Conservation (phyloP, 1,140 invertebrate genomes). For the Nymphalis io region DNA sequence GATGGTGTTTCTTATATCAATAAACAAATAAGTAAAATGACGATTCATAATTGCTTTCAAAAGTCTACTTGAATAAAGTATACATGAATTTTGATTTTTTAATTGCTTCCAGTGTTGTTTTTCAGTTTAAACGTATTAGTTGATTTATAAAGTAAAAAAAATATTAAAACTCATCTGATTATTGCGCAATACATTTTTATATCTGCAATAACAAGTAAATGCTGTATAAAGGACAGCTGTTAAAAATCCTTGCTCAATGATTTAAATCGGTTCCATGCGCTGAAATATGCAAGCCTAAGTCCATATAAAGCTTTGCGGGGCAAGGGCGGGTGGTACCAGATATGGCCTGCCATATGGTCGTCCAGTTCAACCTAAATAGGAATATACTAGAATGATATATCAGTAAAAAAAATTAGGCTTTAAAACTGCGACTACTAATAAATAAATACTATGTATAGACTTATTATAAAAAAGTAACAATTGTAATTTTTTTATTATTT, state of each 20-base stretch:
- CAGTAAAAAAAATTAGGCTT: constrained; percentile 16
- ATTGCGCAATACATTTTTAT: no score
- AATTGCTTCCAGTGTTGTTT: no score
- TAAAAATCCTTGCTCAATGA: constrained; percentile 25
- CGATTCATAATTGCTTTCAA: no score
- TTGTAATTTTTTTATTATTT: neutral
- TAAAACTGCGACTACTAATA: neutral
- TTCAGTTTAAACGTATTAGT: no score
- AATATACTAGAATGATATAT: constrained; percentile 12
- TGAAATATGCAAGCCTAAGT: constrained; percentile 8
- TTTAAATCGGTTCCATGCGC: neutral
- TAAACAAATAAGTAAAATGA: no score
- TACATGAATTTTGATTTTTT: no score
- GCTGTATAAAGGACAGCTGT: constrained; percentile 21
- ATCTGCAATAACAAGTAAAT: neutral
- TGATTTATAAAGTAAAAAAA: no score
- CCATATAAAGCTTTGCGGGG: constrained; percentile 26
- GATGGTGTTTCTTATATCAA: no score
- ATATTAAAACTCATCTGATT: no score
- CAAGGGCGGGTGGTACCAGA: constrained; percentile 26
- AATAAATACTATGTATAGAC: no score
- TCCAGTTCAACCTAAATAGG: constrained; percentile 18
- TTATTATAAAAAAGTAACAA: neutral
- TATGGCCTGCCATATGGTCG: constrained; percentile 30
- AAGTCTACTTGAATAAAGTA: no score